phyloP scores from a whole-genome alignment of 2,113 vertebrate genomes.

The Girardinichthys multiradiatus region DNA sequence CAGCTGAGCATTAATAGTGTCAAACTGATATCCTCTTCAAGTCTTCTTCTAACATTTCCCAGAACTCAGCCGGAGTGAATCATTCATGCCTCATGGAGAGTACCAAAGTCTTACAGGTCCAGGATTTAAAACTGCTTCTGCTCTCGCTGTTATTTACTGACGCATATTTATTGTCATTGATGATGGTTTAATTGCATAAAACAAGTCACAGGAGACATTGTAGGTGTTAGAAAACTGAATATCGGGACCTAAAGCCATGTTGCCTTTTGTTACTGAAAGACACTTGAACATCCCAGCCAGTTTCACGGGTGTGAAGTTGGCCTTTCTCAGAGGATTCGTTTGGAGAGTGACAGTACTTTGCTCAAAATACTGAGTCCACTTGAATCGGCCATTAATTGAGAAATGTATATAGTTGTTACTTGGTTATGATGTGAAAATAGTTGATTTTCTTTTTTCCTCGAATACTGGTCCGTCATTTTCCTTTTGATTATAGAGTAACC shows the following conservation, averaged over 20 bases:
- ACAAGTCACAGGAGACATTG: conserved; percentile 15
- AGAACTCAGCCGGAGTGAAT: conserved; percentile 14
- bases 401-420: background rate
- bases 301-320: conserved; percentile 29
- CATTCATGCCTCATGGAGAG: conserved; percentile 43
- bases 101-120: conserved; percentile 75
- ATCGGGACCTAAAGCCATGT: conserved; percentile 76
- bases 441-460: background rate
- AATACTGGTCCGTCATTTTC: background rate
- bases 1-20: too few species aligned
- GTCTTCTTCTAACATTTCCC: conserved; percentile 17
- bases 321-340: background rate
- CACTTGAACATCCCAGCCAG: conserved; percentile 70
- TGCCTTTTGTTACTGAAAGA: conserved; percentile 77
- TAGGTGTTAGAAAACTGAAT: conserved; percentile 44
- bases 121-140: conserved; percentile 26
- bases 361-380: background rate
- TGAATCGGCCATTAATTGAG: background rate
- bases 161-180: conserved; percentile 1
- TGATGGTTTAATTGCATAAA: conserved; percentile 33
- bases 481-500: background rate
- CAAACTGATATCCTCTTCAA: conserved; percentile 30
- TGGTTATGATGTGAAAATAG: background rate
- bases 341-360: too few species aligned
- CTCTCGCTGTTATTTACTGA: conserved; percentile 28